Percentiles rank a stretch among this genome's conserved stretches.
Evolutionary conservation across 2,113 vertebrate species (phyloP).

Genomic region (Porphyrio hochstetteri): DNA sequence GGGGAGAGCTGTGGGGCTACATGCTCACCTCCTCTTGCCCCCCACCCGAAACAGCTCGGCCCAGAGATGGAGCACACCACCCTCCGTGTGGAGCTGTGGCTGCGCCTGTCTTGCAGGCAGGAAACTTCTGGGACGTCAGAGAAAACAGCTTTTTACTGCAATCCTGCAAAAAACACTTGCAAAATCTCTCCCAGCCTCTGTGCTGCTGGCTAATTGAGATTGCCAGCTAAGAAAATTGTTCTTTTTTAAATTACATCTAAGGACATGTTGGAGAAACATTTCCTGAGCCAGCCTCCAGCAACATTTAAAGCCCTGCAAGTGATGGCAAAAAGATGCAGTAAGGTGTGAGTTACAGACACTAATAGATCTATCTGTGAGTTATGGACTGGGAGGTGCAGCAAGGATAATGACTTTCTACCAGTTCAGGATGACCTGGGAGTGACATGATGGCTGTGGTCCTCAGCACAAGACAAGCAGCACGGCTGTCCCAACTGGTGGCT

Average conservation of each 20-base stretch:
- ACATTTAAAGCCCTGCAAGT: neutral
- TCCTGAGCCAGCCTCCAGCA: neutral
- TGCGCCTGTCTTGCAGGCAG: accelerated
- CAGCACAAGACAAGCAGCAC: neutral
- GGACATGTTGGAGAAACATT: neutral
- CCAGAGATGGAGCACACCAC: accelerated
- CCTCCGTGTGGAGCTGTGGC: accelerated
- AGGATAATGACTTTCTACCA: neutral
- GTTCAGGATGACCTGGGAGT: neutral
- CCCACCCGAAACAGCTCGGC: neutral
- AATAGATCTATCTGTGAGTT: neutral
- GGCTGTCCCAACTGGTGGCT: neutral
- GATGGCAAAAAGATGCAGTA: neutral
- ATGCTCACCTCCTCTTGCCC: neutral
- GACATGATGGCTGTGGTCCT: neutral
- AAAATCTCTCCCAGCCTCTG: neutral
- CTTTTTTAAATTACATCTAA: neutral
- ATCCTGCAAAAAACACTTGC: neutral
- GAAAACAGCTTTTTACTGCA: neutral
- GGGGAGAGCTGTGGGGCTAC: neutral
- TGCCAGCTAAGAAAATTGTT: neutral
- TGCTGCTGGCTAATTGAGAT: neutral
- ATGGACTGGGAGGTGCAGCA: neutral
- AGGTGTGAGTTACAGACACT: neutral
- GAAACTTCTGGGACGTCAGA: neutral